Evolutionary conservation across 1,140 invertebrate genomes (phyloP).

Genomic region (Tyrophagus putrescentiae): DNA sequence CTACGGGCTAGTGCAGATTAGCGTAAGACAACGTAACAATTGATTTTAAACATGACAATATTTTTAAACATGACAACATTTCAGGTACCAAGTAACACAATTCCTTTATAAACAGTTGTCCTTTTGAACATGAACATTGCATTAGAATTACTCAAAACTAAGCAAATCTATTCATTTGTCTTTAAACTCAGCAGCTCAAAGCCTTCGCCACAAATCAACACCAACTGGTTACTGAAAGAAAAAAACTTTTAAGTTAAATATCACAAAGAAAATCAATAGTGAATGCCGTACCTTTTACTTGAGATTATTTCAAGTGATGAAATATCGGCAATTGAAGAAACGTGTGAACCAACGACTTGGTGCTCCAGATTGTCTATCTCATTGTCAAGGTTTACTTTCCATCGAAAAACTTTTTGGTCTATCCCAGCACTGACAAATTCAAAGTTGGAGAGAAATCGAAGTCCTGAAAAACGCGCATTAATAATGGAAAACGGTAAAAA

Average conservation of each 20-base stretch:
- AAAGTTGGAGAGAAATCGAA: constrained; percentile 9
- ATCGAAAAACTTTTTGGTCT: constrained; percentile 22
- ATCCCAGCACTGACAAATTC: constrained; percentile 19
- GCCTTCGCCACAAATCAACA: constrained; percentile 24
- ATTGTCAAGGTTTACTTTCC: background rate
- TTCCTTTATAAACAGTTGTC: too few relatives aligned
- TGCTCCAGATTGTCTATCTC: background rate
- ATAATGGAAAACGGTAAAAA: background rate
- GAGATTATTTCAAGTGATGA: constrained; percentile 20
- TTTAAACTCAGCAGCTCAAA: constrained; percentile 15
- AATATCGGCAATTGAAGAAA: constrained; percentile 23
- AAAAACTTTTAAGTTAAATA: constrained; percentile 13
- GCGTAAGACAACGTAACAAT: too few relatives aligned
- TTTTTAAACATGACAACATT: too few relatives aligned
- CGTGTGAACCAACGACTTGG: background rate
- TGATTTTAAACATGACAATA: too few relatives aligned
- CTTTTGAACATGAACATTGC: too few relatives aligned
- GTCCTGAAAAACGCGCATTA: constrained; percentile 2
- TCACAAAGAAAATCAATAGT: background rate
- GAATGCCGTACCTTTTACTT: background rate
- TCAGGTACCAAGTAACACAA: too few relatives aligned
- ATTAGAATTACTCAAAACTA: too few relatives aligned
- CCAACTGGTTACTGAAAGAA: background rate
- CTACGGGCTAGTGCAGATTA: too few relatives aligned
- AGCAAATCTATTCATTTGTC: constrained; percentile 5